Base-by-base conservation (phyloP, 2,113 vertebrate species). In the Hyperopisus bebe region DNA sequence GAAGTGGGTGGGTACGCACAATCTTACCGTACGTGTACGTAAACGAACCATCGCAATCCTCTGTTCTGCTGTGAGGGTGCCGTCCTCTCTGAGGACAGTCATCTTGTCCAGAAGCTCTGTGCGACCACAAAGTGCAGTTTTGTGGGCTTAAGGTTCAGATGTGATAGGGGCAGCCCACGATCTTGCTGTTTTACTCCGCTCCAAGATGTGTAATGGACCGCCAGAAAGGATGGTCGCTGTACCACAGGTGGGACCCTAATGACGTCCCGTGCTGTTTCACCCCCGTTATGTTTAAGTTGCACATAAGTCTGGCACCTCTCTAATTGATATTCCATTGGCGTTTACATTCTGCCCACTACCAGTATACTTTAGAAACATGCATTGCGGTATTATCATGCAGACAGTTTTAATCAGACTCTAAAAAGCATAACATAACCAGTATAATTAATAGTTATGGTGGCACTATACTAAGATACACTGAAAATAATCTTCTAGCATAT, bases 261-360 rank as follows among this genome's bases (percentile, higher is more conserved):
- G 82, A n/a, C 21, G 0, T 85, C 42, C 82, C 47, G 9, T 21
- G 82, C 82, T 27, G 82, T n/a, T 48, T 48, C n/a, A 27, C 3
- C 24, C 24, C 19, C 0, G 10, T 31, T 48, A 39, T 24, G 82
- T 24, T 85, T 27, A 19, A 24, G 44, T 85, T 85, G 11, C 15
- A 85, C 19, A 27, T 11, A 10, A 7, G 47, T 50, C 50, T 39
- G n/a, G 31, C 27, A 87, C 24, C 50, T 19, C 10, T 27, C 85
- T 51, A 5, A 53, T 27, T 19, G n/a, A 53, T 53, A 35, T 53
- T 87, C 31, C n/a, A n/a, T 11, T 55, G 24, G n/a, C 11, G 17
- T 87, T 87, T 87, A 87, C 85, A 17, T 53, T 87, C 50, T 27
- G n/a, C 84, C 46, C 84, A 50, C 46, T 86, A 51, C 47, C 47